phyloP scores from a whole-genome alignment of 2,113 vertebrate species.

The Paraplagusia blochii region DNA sequence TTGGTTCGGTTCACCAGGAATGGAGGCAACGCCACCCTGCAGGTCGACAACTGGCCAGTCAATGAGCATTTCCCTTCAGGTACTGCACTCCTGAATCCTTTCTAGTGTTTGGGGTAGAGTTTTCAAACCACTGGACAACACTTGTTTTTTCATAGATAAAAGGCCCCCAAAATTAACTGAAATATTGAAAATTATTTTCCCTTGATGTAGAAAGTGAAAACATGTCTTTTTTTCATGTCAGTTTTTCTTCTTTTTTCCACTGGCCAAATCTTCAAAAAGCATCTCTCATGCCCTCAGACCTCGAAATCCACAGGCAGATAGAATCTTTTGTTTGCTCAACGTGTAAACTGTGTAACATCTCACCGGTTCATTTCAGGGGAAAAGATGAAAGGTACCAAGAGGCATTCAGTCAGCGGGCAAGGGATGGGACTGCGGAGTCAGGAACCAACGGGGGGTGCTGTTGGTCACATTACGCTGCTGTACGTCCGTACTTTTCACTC shows the following conservation, averaged over 20 bases:
- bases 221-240: neutral
- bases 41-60: constrained; percentile 95
- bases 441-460: constrained; percentile 51
- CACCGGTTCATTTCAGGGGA: constrained; percentile 36
- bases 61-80: constrained; percentile 97
- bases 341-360: constrained; percentile 48
- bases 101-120: neutral
- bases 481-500: constrained; percentile 62
- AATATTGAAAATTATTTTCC: neutral
- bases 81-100: constrained; percentile 49
- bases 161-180: neutral
- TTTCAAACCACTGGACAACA: constrained; percentile 60
- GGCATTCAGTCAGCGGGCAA: constrained; percentile 26
- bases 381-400: constrained; percentile 40
- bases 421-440: constrained; percentile 30
- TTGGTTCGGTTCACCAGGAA: constrained; percentile 95
- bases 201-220: neutral
- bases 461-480: constrained; percentile 64
- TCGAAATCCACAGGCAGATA: constrained; percentile 19
- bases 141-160: constrained; percentile 26
- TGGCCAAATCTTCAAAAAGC: constrained; percentile 8
- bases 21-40: constrained; percentile 92
- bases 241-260: no score
- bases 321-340: constrained; percentile 42
- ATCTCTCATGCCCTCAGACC: constrained; percentile 30